Percentiles rank a stretch among this genome's conserved stretches.
Conservation (phyloP, 2,797 vertebrate species). For the Hybognathus amarus region DNA sequence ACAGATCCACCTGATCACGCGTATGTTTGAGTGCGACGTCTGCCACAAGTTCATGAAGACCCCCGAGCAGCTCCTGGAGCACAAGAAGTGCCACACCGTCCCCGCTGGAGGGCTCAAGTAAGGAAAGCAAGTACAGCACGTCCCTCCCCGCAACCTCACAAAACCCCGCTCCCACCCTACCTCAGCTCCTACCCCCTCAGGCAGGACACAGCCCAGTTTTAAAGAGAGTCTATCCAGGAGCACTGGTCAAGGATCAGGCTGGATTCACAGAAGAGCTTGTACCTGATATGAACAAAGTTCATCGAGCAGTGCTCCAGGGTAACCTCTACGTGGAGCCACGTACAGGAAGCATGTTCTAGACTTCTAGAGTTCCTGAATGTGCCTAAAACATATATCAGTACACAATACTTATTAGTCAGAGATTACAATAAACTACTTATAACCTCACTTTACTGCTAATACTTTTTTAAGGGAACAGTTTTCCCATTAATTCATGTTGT, state of each 20-base stretch:
- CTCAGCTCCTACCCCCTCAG: slow-evolving; percentile 2
- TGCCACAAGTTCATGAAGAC: slow-evolving; percentile 99
- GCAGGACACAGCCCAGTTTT: neutral
- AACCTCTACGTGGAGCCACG: slow-evolving; percentile 10
- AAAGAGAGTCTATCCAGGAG: slow-evolving; percentile 29
- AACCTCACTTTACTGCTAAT: neutral
- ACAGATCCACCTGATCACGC: slow-evolving; percentile 98
- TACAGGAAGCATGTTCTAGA: neutral
- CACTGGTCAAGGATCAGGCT: slow-evolving; percentile 37
- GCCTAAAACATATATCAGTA: slow-evolving; percentile 4
- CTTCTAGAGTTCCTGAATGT: slow-evolving; percentile 51
- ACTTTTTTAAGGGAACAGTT: neutral
- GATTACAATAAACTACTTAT: neutral
- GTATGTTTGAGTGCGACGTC: slow-evolving; percentile 98
- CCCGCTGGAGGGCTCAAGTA: slow-evolving; percentile 99
- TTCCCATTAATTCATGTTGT: neutral
- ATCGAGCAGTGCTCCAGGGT: slow-evolving; percentile 43
- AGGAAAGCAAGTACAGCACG: slow-evolving; percentile 98
- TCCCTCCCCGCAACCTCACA: slow-evolving; percentile 27
- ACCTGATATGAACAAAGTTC: slow-evolving; percentile 12
- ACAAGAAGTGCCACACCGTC: slow-evolving; percentile 99
- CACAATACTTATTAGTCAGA: neutral
- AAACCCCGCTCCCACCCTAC: slow-evolving; percentile 25
- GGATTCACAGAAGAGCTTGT: neutral
- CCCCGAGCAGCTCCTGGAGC: slow-evolving; percentile 97